These are phyloP conservation scores for Drosophila ohnishii DNA, from an alignment of 1,140 invertebrate species.

Conservation along the genomic window DNA sequence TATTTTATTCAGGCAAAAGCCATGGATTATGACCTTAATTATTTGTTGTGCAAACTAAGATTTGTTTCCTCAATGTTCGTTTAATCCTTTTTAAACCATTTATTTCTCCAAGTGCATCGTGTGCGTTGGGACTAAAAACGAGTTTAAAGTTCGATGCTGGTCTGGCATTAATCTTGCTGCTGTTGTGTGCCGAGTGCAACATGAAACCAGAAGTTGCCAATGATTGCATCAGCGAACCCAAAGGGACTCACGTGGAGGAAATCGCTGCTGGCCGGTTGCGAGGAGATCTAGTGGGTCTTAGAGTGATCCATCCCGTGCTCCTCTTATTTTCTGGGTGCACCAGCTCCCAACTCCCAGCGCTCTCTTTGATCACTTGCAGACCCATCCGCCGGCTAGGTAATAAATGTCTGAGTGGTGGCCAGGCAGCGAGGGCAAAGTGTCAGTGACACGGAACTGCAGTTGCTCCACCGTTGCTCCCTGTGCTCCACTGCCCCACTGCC, in stretches of 20 bases:
- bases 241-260: constrained; percentile 18
- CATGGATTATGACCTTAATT: neutral
- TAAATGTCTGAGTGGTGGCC: constrained; percentile 61
- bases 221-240: constrained; percentile 44
- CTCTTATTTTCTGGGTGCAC: neutral
- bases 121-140: constrained; percentile 55
- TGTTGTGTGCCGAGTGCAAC: constrained; percentile 24
- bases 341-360: neutral
- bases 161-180: constrained; percentile 60
- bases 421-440: constrained; percentile 55
- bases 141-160: constrained; percentile 69
- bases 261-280: neutral
- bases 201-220: constrained; percentile 49
- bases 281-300: constrained; percentile 10
- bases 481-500: constrained; percentile 3
- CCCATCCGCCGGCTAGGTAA: constrained; percentile 69
- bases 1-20: neutral
- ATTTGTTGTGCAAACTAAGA: neutral
- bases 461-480: constrained; percentile 8
- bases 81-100: too few species aligned
- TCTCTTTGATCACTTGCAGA: constrained; percentile 29
- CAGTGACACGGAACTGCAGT: constrained; percentile 58
- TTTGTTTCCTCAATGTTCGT: neutral
- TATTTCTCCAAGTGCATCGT: constrained; percentile 2
- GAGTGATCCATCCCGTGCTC: constrained; percentile 24